These are phyloP conservation scores for Sitta carolinensis DNA, from an alignment of 2,797 vertebrate genomes.

Conservation along the genomic window DNA sequence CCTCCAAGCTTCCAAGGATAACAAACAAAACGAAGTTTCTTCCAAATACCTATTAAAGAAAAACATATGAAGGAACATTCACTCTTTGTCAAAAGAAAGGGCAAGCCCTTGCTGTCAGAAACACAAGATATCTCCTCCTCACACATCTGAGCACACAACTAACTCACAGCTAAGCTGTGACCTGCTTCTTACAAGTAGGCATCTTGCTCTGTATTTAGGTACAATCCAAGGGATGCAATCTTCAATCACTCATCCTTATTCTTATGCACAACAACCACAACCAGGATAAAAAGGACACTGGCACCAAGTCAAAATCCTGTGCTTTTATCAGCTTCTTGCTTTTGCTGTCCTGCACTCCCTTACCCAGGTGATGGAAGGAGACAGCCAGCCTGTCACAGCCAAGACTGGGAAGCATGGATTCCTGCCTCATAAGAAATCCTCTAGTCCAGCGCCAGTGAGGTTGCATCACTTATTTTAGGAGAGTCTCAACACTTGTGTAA, in stretches of 20 bases:
- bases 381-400: neutral
- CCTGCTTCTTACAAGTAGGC: neutral
- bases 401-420: neutral
- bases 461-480: neutral
- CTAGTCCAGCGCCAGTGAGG: neutral
- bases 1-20: constrained; percentile 88
- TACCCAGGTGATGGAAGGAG: neutral
- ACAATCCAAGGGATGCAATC: neutral
- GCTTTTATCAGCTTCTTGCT: neutral
- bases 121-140: neutral
- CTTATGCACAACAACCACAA: neutral
- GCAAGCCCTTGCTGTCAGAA: neutral
- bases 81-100: neutral
- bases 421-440: neutral
- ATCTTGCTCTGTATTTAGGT: neutral
- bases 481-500: neutral
- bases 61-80: neutral
- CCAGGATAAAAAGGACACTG: neutral
- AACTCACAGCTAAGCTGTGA: neutral
- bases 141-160: neutral
- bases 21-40: constrained; percentile 95
- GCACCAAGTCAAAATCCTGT: neutral
- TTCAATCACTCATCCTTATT: neutral
- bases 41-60: constrained; percentile 83
- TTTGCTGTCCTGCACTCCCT: neutral